Evolutionary conservation across 2,888 invertebrate species (phyloP).

Genomic region (Spilosoma lubricipeda): DNA sequence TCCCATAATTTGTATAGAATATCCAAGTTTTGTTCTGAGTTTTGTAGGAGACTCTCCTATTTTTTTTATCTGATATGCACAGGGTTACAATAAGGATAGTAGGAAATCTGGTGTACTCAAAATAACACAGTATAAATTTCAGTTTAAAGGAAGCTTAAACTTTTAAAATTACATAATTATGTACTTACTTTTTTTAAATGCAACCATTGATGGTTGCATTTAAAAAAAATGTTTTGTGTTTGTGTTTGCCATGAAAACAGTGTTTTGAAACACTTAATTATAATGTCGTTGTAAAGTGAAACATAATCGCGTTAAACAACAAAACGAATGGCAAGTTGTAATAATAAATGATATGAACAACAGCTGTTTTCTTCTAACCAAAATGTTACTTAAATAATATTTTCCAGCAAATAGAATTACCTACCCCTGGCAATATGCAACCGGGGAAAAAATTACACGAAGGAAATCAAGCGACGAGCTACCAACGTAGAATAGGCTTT

Average conservation of each 20-base stretch:
- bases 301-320: not conserved
- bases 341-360: conserved; percentile 27
- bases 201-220: not conserved
- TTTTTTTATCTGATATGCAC: not conserved
- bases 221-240: too few species aligned
- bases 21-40: too few species aligned
- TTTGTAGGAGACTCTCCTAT: not conserved
- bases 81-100: not conserved
- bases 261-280: too few species aligned
- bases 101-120: not conserved
- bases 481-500: conserved; percentile 39
- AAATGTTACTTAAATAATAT: conserved; percentile 44
- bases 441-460: conserved; percentile 65
- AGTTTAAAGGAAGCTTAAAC: not conserved
- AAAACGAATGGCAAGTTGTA: conserved; percentile 24
- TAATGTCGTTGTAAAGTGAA: too few species aligned
- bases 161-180: not conserved
- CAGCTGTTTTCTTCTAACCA: conserved; percentile 32
- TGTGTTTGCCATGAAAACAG: too few species aligned
- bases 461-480: conserved; percentile 59
- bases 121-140: not conserved
- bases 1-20: too few species aligned
- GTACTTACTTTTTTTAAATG: not conserved
- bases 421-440: conserved; percentile 62
- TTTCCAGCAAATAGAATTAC: conserved; percentile 65